Conservation (phyloP, 2,888 invertebrate genomes). For the Eupithecia exiguata region DNA sequence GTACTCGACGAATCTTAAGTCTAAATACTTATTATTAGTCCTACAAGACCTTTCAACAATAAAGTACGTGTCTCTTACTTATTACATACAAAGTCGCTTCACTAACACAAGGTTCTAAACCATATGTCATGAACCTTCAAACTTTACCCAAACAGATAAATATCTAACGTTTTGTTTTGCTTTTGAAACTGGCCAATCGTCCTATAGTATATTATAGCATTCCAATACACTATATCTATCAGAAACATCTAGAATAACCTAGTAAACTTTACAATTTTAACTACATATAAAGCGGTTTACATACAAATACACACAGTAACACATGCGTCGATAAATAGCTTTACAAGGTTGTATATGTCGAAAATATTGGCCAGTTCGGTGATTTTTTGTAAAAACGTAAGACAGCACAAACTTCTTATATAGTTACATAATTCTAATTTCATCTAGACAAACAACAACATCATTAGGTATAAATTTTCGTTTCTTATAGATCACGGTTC, state of each 20-base stretch:
- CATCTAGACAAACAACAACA: constrained; percentile 66
- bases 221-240: constrained; percentile 51
- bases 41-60: constrained; percentile 48
- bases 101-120: constrained; percentile 37
- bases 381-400: constrained; percentile 54
- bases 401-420: constrained; percentile 57
- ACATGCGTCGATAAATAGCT: constrained; percentile 52
- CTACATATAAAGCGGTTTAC: constrained; percentile 71
- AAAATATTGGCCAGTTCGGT: constrained; percentile 62
- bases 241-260: constrained; percentile 61
- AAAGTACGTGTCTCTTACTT: constrained; percentile 44
- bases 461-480: constrained; percentile 62
- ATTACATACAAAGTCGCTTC: constrained; percentile 35
- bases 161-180: constrained; percentile 20
- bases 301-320: constrained; percentile 66
- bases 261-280: constrained; percentile 69
- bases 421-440: constrained; percentile 53
- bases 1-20: constrained; percentile 34
- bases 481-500: constrained; percentile 66
- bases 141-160: constrained; percentile 21
- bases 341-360: constrained; percentile 55
- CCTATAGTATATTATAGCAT: constrained; percentile 41
- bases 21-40: constrained; percentile 34
- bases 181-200: constrained; percentile 53
- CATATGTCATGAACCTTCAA: constrained; percentile 29